Base-by-base conservation (phyloP, 1,140 invertebrate species). In the Heliothis subflexa region DNA sequence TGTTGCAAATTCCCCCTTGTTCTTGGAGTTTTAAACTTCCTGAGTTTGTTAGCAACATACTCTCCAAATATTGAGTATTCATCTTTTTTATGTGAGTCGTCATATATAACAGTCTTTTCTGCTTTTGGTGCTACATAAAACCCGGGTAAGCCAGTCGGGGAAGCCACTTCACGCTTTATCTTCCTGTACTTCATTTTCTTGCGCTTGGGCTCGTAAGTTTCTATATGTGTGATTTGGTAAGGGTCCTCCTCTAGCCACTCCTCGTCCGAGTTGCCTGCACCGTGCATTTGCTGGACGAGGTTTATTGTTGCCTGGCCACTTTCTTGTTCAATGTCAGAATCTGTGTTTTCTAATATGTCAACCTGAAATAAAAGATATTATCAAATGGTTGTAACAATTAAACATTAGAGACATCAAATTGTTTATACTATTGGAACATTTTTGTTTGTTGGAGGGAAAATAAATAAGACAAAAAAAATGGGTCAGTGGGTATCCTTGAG, bases 241-340 rank as follows among this genome's bases (percentile, higher is more conserved):
- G 89, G 76, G 14, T 94, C 93, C 0, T 94, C 93, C 73, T 92
- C 92, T 11, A 94, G 72, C 93, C 93, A 94, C 66, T 94, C 93
- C 52, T 94, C 92, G 57, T 93, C 91, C 0, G 91, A 86, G 14
- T 80, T 84, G 33, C 80, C 49, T n/a, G 25, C 82, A 3, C 84
- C 81, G 55, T 90, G 86, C 83, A 92, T 85, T 64, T 92, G 91
- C 13, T 86, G 83, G 3, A 93, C 89, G 54, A 93, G 77, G 47
- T 86, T 92, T 49, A 90, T 83, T 16, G 89, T 87, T 9, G 89
- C 86, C 54, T 86, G 83, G 40, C 82, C 84, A 4, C 85, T 85
- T 81, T 89, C 86, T 14, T 85, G 68, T 3, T 89, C 89, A 73
- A 78, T 83, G 12, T 94, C 90, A 5, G 85, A 84, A 40, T 91